Evolutionary conservation across 2,113 vertebrate genomes (phyloP), one percentile per base, ranked within the genome.

Genomic region (Potamarius usumacintae): DNA sequence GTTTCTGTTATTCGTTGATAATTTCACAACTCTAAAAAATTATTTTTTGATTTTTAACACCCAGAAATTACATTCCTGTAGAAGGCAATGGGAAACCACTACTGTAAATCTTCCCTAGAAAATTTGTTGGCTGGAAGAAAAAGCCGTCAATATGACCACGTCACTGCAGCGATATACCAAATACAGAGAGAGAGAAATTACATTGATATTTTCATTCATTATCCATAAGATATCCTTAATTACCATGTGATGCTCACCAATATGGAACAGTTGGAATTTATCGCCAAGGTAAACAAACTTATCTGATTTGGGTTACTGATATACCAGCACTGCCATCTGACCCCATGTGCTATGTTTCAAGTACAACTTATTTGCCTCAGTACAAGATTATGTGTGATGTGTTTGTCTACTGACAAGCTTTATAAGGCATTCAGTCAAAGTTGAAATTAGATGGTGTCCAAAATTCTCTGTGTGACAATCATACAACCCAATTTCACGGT

Each of bases 271-370:
- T 53, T 84, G 69, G 65, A 78, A 79, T 69, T 67, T 55, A 82
- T 71, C 42, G 57, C 7, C 55, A 71, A 58, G 30, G 67, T 83
- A 50, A 91, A 88, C 69, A 42, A 88, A 69, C 67, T 79, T 89
- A 87, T 92, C 71, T 88, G 90, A 92, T 94, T 92, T 92, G 91
- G 84, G 81, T 48, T 85, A 15, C 6, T 15, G 27, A 12, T 69
- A 12, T 72, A 82, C 20, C 15, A 83, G n/a, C 10, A 60, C 72
- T 87, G 92, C 86, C 80, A 94, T 87, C 87, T 91, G 90, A 94
- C 91, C 62, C 82, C 67, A 58, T 25, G 90, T 42, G 34, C 34
- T 1, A 42, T 58, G 84, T 91, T 77, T 88, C 86, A 57, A 62
- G 9, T 25, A 78, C 87, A 90, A 90, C 87, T 89, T 89, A 90